phyloP scores from a whole-genome alignment of 2,888 invertebrate genomes.

The Hypomecis atomaria region DNA sequence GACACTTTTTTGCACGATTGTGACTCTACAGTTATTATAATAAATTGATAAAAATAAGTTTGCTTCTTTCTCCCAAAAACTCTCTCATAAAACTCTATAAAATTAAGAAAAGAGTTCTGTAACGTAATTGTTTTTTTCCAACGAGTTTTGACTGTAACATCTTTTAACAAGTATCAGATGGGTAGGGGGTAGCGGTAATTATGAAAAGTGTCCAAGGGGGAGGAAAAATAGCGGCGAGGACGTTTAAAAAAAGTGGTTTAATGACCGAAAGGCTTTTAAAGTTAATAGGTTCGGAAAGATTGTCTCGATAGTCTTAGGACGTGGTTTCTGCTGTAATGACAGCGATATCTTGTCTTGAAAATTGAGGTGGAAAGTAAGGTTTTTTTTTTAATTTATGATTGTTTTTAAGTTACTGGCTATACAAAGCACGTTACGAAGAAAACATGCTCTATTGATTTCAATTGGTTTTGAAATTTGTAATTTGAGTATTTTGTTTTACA shows the following conservation, averaged over 20 bases:
- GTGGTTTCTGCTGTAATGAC: constrained; percentile 22
- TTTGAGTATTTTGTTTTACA: too few relatives aligned
- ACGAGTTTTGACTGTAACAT: constrained; percentile 66
- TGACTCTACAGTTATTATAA: too few relatives aligned
- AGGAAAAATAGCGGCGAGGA: constrained; percentile 72
- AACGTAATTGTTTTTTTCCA: constrained; percentile 66
- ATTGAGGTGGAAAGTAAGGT: too few relatives aligned
- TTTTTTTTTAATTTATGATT: neutral
- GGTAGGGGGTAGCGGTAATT: constrained; percentile 70
- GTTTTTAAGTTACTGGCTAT: too few relatives aligned
- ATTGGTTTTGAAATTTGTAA: too few relatives aligned
- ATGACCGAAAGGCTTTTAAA: constrained; percentile 79
- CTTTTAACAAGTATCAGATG: constrained; percentile 69
- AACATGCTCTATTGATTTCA: too few relatives aligned
- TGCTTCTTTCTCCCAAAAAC: too few relatives aligned
- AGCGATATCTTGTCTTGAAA: constrained; percentile 4
- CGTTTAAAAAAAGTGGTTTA: constrained; percentile 78
- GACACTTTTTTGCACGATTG: too few relatives aligned
- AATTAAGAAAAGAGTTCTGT: constrained; percentile 35
- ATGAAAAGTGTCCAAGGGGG: constrained; percentile 80
- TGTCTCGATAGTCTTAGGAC: constrained; percentile 53
- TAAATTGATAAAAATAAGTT: too few relatives aligned
- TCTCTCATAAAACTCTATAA: too few relatives aligned
- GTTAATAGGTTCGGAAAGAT: constrained; percentile 80
- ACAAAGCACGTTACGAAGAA: too few relatives aligned